Base-by-base conservation (phyloP, 2,797 vertebrate genomes). In the Microtus obscurus region DNA sequence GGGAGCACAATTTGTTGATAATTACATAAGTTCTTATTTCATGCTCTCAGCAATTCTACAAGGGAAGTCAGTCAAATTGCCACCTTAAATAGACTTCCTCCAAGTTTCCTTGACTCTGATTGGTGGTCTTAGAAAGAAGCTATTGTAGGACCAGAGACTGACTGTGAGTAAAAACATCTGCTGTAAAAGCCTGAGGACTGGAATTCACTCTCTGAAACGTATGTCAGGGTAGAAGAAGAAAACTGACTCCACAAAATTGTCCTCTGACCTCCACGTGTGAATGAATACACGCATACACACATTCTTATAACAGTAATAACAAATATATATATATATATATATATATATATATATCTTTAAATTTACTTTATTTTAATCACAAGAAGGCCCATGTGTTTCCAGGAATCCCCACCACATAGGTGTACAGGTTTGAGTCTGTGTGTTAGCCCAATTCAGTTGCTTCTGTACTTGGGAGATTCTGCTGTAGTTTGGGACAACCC, bases 331-430 rank as follows among this genome's bases (percentile, higher is more conserved):
- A n/a, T n/a, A n/a, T 53, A 23, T 48, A 77, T n/a, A n/a, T 48
- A 48, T 31, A 25, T 71, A 12, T 65, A 31, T 53, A 71, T 37
- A 71, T 71, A 37, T 71, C 6, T 71, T n/a, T 71, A 25, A 13
- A 40, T 29, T 77, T 78, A 7, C 91, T 95, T 87, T 87, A 71
- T 87, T 93, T 95, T 77, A 76, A 71, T 89, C 85, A 53, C 29
- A 90, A n/a, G 65, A 85, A 76, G 61, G 23, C 17, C 25, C 2
- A 56, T 87, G 34, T 67, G 17, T 87, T 93, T 88, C 61, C 61
- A 51, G 67, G 31, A 76, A 25, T 5, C 14, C 56, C 53, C 37
- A 7, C 56, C 56, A 56, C 56, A 0, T 91, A 77, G 74, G 43
- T 93, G 29, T 76, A 31, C 13, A 59, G 61, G 65, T 73, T 53